Percentiles rank a stretch among this genome's conserved stretches.
phyloP scores from a whole-genome alignment of 2,113 vertebrate genomes.

The Pelecanus crispus region DNA sequence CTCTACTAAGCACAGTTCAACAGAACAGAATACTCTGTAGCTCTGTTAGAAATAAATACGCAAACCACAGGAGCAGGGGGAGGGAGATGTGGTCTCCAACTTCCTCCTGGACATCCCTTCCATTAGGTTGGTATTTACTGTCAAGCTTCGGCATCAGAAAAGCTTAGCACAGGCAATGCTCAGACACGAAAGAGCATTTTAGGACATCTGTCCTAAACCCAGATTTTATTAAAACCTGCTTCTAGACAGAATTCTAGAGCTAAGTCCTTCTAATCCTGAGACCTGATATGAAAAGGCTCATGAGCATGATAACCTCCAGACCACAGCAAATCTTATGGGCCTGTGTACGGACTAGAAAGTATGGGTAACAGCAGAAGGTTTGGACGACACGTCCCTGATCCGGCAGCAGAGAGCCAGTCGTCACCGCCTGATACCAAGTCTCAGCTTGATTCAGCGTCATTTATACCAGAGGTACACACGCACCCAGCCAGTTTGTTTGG shows the following conservation, averaged over 20 bases:
- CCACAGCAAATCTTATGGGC: background rate
- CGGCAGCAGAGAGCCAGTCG: background rate
- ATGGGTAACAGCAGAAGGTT: accelerated
- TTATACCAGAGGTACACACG: no score
- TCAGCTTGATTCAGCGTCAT: background rate
- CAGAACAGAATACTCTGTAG: background rate
- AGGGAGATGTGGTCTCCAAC: background rate
- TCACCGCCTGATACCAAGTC: background rate
- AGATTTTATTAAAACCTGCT: background rate
- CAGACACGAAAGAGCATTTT: background rate
- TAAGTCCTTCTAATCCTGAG: background rate
- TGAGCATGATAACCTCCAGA: accelerated
- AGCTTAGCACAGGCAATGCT: background rate
- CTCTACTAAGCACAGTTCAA: background rate
- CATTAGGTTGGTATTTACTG: no score
- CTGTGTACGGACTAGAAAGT: background rate
- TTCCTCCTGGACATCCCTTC: background rate
- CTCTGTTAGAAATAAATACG: background rate
- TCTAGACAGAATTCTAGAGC: background rate
- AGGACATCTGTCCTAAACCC: background rate
- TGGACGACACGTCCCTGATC: accelerated
- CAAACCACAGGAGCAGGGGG: accelerated
- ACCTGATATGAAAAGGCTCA: background rate
- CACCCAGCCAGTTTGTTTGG: background rate
- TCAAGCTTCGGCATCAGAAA: background rate